Evolutionary conservation across 2,113 vertebrate species (phyloP), one percentile per base, ranked within the genome.

Genomic region (Prietella phreatophila): DNA sequence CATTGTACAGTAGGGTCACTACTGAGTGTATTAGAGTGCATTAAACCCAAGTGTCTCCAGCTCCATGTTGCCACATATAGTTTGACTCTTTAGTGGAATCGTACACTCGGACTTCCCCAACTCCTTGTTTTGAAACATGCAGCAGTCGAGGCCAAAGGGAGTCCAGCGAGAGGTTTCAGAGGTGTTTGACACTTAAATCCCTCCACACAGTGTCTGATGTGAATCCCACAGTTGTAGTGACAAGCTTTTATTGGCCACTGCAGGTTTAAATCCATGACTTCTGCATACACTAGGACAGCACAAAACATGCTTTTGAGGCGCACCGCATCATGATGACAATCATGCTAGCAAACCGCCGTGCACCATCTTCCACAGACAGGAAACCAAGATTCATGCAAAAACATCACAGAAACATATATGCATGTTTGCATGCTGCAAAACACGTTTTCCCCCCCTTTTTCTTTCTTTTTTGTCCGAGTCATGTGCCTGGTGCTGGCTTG

Each of bases 381-480:
- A 90, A 90, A 79, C 75, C 36, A 83, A 80, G 84, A 63, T 55
- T 76, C 42, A 82, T 82, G 87, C 87, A 88, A 53, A 84, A n/a
- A 76, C 82, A n/a, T 78, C 67, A 83, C 56, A 83, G 56, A 78
- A 69, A 88, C 71, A 84, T 67, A 84, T 17, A 56, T n/a, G 55
- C 86, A 63, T 22, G 60, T 5, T 73, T 84, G 20, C 83, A 86
- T n/a, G 36, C 42, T 78, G 87, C 86, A 84, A 71, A 88, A 86
- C 75, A 86, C 81, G 67, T 84, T 47, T 60, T 75, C 47, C 42
- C 25, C 25, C 20, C 30, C 15, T 73, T 82, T 39, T 83, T 79
- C 8, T 13, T 27, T 61, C 30, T 63, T 9, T 58, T 25, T 20
- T 58, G 39, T 30, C 42, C 22, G 25, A 55, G 30, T 81, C 55